Percentiles rank a stretch among this genome's conserved stretches.
Evolutionary conservation across 2,797 vertebrate species (phyloP).

Genomic region (Galaxias olidus): DNA sequence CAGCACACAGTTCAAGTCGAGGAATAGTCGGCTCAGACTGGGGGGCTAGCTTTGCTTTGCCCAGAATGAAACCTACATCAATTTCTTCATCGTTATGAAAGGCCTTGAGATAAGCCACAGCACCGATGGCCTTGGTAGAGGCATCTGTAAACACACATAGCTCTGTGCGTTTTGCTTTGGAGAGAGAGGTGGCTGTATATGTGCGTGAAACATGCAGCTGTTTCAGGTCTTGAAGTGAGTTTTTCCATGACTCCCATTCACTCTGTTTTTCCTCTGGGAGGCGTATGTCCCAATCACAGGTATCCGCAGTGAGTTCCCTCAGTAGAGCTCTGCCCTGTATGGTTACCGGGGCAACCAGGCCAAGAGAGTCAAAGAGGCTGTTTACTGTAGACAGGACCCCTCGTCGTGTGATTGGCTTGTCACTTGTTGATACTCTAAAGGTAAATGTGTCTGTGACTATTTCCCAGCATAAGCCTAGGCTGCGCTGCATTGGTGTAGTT

Average conservation of each 20-base stretch:
- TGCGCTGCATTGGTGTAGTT: background rate
- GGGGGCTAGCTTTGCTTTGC: background rate
- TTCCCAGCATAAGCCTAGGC: slow-evolving; percentile 1
- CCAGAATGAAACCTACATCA: slow-evolving; percentile 8
- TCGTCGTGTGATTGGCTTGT: slow-evolving; percentile 1
- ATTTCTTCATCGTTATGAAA: background rate
- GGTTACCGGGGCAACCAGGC: slow-evolving; percentile 11
- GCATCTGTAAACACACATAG: slow-evolving; percentile 14
- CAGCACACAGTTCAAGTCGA: too few relatives aligned
- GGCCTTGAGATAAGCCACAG: slow-evolving; percentile 3
- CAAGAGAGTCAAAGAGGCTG: slow-evolving; percentile 3
- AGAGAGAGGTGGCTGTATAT: background rate
- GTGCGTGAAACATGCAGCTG: background rate
- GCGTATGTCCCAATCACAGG: slow-evolving; percentile 6
- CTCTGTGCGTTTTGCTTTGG: background rate
- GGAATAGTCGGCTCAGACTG: too few relatives aligned
- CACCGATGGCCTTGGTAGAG: slow-evolving; percentile 7
- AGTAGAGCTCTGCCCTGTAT: slow-evolving; percentile 19
- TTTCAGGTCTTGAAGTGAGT: slow-evolving; percentile 13
- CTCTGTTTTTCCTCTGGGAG: background rate
- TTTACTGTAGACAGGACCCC: slow-evolving; percentile 6
- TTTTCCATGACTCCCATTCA: slow-evolving; percentile 16
- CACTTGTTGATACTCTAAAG: background rate
- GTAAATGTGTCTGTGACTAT: slow-evolving; percentile 4
- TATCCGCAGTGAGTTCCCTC: slow-evolving; percentile 1